A percentile compares a stretch with the other conserved stretches of the same genome.
Evolutionary conservation across 2,113 vertebrate species (phyloP).

Genomic region (Perca flavescens): DNA sequence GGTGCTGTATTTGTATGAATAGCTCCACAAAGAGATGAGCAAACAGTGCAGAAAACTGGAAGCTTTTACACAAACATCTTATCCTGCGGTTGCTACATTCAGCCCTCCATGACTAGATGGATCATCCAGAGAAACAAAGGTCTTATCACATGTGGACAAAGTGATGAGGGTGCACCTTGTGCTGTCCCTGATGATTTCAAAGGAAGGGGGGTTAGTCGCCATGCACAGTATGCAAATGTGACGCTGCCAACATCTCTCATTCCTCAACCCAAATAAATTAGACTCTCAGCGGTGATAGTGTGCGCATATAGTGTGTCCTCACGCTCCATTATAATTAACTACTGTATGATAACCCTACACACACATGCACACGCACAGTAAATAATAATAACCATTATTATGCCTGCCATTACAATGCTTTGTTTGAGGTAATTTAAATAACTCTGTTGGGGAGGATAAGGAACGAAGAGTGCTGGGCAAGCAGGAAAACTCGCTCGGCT

Average conservation of each 20-base stretch:
- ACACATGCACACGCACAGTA: slow-evolving; percentile 57
- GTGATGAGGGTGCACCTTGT: slow-evolving; percentile 55
- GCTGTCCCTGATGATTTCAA: neutral
- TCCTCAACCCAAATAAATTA: slow-evolving; percentile 74
- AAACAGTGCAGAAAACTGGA: slow-evolving; percentile 28
- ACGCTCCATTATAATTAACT: slow-evolving; percentile 81
- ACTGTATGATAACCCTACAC: slow-evolving; percentile 72
- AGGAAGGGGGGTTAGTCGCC: neutral
- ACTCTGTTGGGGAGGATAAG: slow-evolving; percentile 67
- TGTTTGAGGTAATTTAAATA: slow-evolving; percentile 78
- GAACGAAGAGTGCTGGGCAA: slow-evolving; percentile 58
- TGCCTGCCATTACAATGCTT: slow-evolving; percentile 70
- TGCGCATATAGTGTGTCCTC: slow-evolving; percentile 57
- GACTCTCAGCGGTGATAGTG: slow-evolving; percentile 74
- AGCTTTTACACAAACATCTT: slow-evolving; percentile 57
- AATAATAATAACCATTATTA: slow-evolving; percentile 81
- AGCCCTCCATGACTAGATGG: slow-evolving; percentile 42
- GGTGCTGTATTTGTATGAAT: slow-evolving; percentile 4
- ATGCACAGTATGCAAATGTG: slow-evolving; percentile 53
- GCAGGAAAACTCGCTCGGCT: slow-evolving; percentile 54
- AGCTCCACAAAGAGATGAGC: slow-evolving; percentile 9
- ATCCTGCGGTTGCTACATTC: slow-evolving; percentile 20
- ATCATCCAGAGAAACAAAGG: slow-evolving; percentile 51
- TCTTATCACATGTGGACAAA: slow-evolving; percentile 44
- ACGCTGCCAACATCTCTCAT: slow-evolving; percentile 48